phyloP scores from a whole-genome alignment of 2,797 vertebrate species.

The Pygocentrus nattereri region DNA sequence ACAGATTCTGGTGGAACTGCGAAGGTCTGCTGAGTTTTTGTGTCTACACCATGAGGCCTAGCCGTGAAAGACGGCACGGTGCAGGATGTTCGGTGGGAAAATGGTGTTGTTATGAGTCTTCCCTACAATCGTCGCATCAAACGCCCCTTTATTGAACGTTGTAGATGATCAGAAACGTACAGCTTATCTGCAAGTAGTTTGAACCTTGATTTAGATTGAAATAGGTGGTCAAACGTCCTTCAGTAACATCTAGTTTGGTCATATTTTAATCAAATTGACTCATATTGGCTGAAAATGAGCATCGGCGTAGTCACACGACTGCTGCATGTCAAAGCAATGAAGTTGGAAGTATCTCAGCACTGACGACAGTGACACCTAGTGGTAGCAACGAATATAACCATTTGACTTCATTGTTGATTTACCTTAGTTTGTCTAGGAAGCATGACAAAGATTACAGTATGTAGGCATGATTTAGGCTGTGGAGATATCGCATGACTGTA shows the following conservation, averaged over 20 bases:
- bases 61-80: constrained; percentile 20
- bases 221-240: no score
- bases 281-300: background rate
- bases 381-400: background rate
- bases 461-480: no score
- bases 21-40: background rate
- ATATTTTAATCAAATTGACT: no score
- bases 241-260: no score
- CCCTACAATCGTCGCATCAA: background rate
- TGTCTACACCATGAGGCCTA: constrained; percentile 18
- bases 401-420: background rate
- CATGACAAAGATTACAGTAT: background rate
- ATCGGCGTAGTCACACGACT: background rate
- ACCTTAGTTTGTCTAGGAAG: background rate
- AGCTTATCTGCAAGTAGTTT: no score
- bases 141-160: background rate
- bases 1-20: background rate
- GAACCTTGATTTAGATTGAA: background rate
- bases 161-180: background rate
- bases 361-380: background rate
- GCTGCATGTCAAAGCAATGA: background rate
- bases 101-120: background rate
- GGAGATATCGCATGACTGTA: no score
- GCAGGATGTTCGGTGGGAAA: constrained; percentile 23
- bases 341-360: background rate